Conservation (phyloP, 2,888 invertebrate species). For the Caenorhabditis parvicauda region DNA sequence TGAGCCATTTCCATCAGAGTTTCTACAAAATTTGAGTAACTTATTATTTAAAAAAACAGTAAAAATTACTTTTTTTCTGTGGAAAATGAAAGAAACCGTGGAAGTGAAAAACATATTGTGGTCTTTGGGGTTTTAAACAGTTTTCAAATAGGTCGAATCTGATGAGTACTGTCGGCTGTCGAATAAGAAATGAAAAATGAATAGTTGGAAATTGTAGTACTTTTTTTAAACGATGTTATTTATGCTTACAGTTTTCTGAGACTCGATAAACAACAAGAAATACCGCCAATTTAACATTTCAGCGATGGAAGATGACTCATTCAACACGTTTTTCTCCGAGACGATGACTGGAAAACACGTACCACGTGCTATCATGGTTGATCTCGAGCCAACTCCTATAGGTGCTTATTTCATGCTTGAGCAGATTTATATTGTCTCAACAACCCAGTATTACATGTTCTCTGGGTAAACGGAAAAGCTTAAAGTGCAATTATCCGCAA, state of each 20-base stretch:
- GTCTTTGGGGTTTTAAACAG: too few relatives aligned
- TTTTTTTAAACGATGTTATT: not conserved
- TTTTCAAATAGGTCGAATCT: not conserved
- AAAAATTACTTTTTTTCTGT: too few relatives aligned
- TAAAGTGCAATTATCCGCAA: conserved; percentile 22
- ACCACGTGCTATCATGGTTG: conserved; percentile 51
- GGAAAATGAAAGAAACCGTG: too few relatives aligned
- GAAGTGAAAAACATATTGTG: too few relatives aligned
- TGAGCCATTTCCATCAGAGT: too few relatives aligned
- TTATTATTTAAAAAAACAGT: too few relatives aligned
- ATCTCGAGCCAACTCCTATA: conserved; percentile 53
- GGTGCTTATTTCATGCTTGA: conserved; percentile 14
- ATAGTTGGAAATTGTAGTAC: not conserved
- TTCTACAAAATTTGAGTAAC: too few relatives aligned
- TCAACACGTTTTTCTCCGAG: conserved; percentile 80
- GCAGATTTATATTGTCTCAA: too few relatives aligned
- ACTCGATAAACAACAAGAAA: too few relatives aligned
- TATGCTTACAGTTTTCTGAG: not conserved
- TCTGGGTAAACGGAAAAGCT: conserved; percentile 3
- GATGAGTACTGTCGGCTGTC: not conserved
- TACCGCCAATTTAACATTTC: conserved; percentile 5
- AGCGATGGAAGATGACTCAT: conserved; percentile 75
- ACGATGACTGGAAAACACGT: conserved; percentile 72
- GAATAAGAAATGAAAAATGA: not conserved
- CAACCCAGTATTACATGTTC: too few relatives aligned